phyloP scores from a whole-genome alignment of 2,888 invertebrate genomes.

The Epirrita christyi region DNA sequence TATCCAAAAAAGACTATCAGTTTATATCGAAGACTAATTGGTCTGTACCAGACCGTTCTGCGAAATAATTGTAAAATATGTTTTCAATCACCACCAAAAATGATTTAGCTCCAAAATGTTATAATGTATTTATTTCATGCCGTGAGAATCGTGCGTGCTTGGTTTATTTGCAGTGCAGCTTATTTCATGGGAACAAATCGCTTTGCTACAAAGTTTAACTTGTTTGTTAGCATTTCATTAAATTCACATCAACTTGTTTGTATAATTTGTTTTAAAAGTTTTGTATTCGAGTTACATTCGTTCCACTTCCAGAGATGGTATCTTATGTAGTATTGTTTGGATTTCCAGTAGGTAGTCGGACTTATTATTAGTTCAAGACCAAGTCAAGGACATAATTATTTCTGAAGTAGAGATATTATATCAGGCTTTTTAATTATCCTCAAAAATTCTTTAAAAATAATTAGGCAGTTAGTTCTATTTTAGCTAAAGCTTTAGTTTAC shows the following conservation, averaged over 20 bases:
- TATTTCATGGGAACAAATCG: constrained; percentile 56
- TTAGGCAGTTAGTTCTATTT: not conserved
- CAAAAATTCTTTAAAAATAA: not conserved
- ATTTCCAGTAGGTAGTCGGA: constrained; percentile 3
- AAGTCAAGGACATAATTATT: constrained; percentile 1
- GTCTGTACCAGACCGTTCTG: not conserved
- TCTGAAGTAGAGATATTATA: not conserved
- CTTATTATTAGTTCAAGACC: constrained; percentile 1
- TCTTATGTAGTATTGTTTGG: constrained; percentile 6
- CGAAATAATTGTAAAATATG: not conserved
- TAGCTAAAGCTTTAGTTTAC: too few species aligned
- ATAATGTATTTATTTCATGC: constrained; percentile 26
- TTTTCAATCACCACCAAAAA: not conserved
- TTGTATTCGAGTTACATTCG: constrained; percentile 19
- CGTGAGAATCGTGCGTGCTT: constrained; percentile 41
- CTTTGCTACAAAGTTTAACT: constrained; percentile 36
- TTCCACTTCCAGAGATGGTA: constrained; percentile 8
- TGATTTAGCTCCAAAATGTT: constrained; percentile 14
- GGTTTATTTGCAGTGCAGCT: constrained; percentile 44
- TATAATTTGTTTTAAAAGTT: constrained; percentile 21
- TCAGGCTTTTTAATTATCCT: not conserved
- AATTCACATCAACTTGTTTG: constrained; percentile 27
- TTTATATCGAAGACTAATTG: too few species aligned
- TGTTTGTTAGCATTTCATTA: constrained; percentile 38
- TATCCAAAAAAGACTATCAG: too few species aligned